These are phyloP conservation scores for Tragelaphus strepsiceros DNA, from an alignment of 2,113 vertebrate species.

Conservation along the genomic window DNA sequence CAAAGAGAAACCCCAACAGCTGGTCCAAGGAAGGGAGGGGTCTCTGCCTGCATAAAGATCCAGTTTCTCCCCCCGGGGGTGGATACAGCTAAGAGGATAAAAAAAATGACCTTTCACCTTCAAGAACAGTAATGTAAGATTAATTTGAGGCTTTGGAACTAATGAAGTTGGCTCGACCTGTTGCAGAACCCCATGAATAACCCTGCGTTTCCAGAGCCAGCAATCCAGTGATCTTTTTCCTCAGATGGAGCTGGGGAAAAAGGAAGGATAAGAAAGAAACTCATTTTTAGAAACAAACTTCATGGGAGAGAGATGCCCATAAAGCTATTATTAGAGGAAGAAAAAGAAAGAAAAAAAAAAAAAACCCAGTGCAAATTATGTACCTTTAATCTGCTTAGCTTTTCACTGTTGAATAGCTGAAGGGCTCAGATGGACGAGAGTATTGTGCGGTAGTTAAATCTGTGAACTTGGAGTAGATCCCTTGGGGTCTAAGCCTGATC, in stretches of 20 bases:
- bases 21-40: background rate
- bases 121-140: slow-evolving; percentile 19
- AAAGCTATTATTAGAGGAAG: slow-evolving; percentile 45
- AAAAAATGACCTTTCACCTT: slow-evolving; percentile 52
- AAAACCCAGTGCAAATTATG: background rate
- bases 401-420: background rate
- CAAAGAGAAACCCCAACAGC: background rate
- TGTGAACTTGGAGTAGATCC: background rate
- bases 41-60: background rate
- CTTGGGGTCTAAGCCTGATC: background rate
- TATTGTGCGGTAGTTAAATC: background rate
- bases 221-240: background rate
- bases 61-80: background rate
- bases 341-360: too few relatives aligned
- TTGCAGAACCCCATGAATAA: fast-evolving
- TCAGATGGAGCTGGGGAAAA: background rate
- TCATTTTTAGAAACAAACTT: slow-evolving; percentile 43
- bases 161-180: slow-evolving; percentile 8
- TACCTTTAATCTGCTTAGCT: slow-evolving; percentile 46
- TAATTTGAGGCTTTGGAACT: slow-evolving; percentile 38
- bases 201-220: background rate
- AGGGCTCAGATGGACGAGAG: background rate
- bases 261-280: background rate
- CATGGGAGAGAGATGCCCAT: slow-evolving; percentile 12
- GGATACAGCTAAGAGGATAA: slow-evolving; percentile 43